phyloP scores from a whole-genome alignment of 2,113 vertebrate genomes.

The Pseudonaja textilis region DNA sequence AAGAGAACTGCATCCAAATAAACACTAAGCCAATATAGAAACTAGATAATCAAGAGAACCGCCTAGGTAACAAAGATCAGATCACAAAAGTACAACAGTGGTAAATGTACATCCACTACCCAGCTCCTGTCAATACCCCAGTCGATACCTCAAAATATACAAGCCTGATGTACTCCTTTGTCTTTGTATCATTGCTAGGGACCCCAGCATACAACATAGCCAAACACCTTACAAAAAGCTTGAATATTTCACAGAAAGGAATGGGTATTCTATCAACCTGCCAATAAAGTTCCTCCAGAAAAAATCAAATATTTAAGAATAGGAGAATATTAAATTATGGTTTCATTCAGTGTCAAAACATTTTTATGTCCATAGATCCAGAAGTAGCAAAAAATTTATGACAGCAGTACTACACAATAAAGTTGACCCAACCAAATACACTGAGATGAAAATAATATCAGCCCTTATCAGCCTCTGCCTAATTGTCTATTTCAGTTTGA shows the following conservation, averaged over 20 bases:
- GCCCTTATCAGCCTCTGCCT: neutral
- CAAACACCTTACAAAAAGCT: neutral
- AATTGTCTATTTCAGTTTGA: neutral
- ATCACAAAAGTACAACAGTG: neutral
- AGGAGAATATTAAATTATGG: neutral
- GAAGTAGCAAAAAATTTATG: neutral
- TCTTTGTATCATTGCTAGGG: neutral
- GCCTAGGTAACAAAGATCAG: neutral
- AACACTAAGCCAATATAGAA: neutral
- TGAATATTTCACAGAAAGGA: neutral
- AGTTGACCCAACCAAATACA: neutral
- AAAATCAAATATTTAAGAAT: neutral
- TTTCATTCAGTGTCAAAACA: neutral
- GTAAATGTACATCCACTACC: neutral
- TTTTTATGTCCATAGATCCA: neutral
- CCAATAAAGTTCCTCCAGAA: no score
- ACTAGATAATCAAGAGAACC: neutral
- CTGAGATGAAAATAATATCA: neutral
- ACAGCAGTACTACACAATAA: neutral
- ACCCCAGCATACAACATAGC: no score
- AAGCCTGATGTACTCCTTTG: neutral
- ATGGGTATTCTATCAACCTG: no score
- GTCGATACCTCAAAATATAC: neutral
- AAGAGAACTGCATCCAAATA: neutral
- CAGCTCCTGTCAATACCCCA: neutral